Percentiles rank a stretch among this genome's conserved stretches.
Evolutionary conservation across 2,888 invertebrate genomes (phyloP).

Genomic region (Coecobrya sp.): DNA sequence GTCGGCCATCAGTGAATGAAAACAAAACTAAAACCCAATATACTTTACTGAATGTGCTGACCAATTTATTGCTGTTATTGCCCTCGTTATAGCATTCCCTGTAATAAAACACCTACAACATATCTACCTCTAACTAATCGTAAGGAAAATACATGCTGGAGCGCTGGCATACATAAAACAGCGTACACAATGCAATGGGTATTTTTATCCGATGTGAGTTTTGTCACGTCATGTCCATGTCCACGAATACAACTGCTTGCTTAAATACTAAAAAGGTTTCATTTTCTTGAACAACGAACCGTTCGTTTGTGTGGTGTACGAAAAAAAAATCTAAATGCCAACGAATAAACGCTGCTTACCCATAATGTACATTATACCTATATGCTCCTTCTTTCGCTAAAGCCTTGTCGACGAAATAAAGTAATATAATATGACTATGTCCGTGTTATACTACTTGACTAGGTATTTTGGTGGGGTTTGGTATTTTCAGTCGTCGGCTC

Average conservation of each 20-base stretch:
- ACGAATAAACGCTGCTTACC: neutral
- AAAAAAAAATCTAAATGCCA: slow-evolving; percentile 35
- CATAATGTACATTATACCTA: neutral
- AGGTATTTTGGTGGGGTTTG: slow-evolving; percentile 4
- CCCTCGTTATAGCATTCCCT: neutral
- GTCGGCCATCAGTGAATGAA: neutral
- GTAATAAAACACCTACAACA: neutral
- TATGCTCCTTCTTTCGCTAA: neutral
- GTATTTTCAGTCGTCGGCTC: slow-evolving; percentile 25
- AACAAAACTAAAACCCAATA: neutral
- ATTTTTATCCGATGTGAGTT: slow-evolving; percentile 25
- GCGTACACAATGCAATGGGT: neutral
- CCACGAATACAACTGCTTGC: slow-evolving; percentile 43
- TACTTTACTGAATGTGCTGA: neutral
- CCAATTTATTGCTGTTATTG: neutral
- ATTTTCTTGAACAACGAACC: slow-evolving; percentile 23
- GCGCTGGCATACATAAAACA: slow-evolving; percentile 1
- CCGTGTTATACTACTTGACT: slow-evolving; percentile 20
- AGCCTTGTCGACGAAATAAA: slow-evolving; percentile 8
- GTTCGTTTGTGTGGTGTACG: neutral
- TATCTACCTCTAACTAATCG: neutral
- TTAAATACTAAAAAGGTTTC: slow-evolving; percentile 25
- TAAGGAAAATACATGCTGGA: neutral
- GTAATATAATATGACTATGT: neutral
- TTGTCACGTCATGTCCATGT: slow-evolving; percentile 43